phyloP scores from a whole-genome alignment of 2,113 vertebrate species.

The Pangasianodon hypophthalmus region DNA sequence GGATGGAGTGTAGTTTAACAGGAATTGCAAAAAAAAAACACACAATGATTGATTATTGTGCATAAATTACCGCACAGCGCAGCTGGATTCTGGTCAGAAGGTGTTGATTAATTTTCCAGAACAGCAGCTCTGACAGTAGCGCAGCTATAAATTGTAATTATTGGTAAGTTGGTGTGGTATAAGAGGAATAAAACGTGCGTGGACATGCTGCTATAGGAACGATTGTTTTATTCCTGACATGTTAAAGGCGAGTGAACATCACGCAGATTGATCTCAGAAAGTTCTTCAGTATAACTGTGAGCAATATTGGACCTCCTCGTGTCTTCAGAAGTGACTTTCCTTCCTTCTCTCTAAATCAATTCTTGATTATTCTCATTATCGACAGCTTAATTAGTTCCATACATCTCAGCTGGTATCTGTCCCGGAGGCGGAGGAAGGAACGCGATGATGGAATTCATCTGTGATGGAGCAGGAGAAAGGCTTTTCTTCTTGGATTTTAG shows the following conservation, averaged over 20 bases:
- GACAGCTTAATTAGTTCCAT: slow-evolving; percentile 58
- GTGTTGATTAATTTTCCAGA: neutral
- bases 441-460: neutral
- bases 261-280: neutral
- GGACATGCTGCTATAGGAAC: neutral
- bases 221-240: neutral
- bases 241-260: neutral
- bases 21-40: too few relatives aligned
- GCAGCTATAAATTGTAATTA: neutral
- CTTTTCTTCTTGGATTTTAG: slow-evolving; percentile 60
- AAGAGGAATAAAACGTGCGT: neutral
- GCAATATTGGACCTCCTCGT: slow-evolving; percentile 8
- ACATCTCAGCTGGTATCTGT: slow-evolving; percentile 21
- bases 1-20: neutral
- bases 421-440: neutral
- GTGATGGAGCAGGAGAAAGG: slow-evolving; percentile 28
- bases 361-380: slow-evolving; percentile 26
- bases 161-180: neutral
- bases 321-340: slow-evolving; percentile 1
- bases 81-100: neutral
- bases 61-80: neutral
- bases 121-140: neutral
- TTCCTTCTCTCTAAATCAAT: slow-evolving; percentile 8
- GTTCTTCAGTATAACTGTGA: neutral
- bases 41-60: neutral